These are phyloP conservation scores for Drosophila pallidifrons DNA, from an alignment of 1,140 invertebrate species.

Conservation along the genomic window DNA sequence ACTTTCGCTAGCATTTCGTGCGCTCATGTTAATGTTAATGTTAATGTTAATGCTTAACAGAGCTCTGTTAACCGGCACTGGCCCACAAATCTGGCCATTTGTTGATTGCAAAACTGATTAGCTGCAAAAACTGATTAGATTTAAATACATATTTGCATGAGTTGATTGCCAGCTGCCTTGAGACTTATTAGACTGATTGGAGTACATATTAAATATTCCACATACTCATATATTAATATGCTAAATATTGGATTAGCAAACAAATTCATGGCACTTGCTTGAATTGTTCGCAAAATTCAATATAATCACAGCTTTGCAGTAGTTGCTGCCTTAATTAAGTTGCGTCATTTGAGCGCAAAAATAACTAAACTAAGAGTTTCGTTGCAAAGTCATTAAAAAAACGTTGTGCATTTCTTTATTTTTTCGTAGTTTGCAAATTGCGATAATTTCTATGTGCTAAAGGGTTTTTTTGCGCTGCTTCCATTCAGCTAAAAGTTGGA, in stretches of 20 bases:
- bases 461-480: background rate
- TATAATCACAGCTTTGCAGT: background rate
- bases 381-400: conserved; percentile 21
- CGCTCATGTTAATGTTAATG: background rate
- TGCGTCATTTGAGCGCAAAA: background rate
- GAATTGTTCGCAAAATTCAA: background rate
- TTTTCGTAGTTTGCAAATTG: conserved; percentile 9
- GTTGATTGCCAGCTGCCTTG: conserved; percentile 10
- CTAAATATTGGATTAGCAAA: background rate
- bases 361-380: background rate
- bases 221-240: background rate
- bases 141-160: conserved; percentile 17
- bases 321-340: background rate
- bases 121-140: conserved; percentile 27
- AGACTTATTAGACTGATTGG: conserved; percentile 17
- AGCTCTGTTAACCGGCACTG: conserved; percentile 12
- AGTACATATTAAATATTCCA: conserved; percentile 1
- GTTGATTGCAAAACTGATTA: conserved; percentile 42
- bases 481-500: conserved; percentile 44
- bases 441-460: conserved; percentile 31
- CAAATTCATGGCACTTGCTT: background rate
- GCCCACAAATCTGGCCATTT: too few relatives aligned
- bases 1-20: conserved; percentile 24
- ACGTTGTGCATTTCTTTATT: conserved; percentile 3
- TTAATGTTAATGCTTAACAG: conserved; percentile 24